phyloP scores from a whole-genome alignment of 2,888 invertebrate species.

The Mechanitis messenoides region DNA sequence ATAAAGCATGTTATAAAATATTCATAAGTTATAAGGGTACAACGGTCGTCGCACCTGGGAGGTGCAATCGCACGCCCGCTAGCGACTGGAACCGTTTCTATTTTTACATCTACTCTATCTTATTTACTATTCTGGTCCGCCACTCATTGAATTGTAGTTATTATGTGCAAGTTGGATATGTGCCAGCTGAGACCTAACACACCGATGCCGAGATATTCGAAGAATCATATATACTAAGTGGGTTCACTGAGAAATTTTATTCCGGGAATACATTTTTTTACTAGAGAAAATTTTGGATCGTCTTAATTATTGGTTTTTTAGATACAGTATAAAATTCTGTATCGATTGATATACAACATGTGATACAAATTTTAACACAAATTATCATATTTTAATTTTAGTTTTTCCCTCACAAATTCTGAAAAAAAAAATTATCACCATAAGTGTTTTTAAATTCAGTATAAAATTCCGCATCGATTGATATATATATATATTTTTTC shows the following conservation, averaged over 20 bases:
- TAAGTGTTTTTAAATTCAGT: no score
- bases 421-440: no score
- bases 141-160: constrained; percentile 77
- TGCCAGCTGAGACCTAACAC: constrained; percentile 69
- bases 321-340: no score
- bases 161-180: constrained; percentile 74
- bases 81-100: constrained; percentile 71
- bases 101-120: constrained; percentile 74
- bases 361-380: no score
- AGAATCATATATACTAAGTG: constrained; percentile 50
- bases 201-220: constrained; percentile 69
- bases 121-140: constrained; percentile 76
- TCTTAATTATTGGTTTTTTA: no score
- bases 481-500: no score
- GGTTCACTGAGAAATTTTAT: constrained; percentile 22
- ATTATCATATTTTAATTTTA: no score
- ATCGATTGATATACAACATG: no score
- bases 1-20: no score
- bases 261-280: background rate
- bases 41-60: constrained; percentile 70
- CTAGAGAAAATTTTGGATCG: no score
- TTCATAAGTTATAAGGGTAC: constrained; percentile 44
- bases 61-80: constrained; percentile 65
- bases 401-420: no score
- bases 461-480: no score